Evolutionary conservation across 1,140 invertebrate species (phyloP).

Genomic region (Agraylea sexmaculata): DNA sequence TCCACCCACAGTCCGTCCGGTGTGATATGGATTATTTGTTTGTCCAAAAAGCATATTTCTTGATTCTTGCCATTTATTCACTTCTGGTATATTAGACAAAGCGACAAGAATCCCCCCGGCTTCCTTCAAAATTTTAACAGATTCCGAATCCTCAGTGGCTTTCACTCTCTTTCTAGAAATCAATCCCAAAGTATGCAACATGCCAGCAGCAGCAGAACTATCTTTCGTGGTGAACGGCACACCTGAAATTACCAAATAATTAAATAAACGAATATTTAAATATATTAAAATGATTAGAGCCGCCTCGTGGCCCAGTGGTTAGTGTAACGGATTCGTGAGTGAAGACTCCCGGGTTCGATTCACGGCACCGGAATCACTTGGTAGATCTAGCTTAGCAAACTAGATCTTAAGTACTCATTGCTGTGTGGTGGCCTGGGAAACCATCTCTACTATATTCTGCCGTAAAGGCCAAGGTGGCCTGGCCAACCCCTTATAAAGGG

Average conservation of each 20-base stretch:
- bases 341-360: too few species aligned
- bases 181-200: slow-evolving; percentile 57
- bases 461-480: too few species aligned
- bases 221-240: slow-evolving; percentile 71
- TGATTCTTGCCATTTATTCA: slow-evolving; percentile 67
- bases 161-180: slow-evolving; percentile 39
- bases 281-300: too few species aligned
- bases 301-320: too few species aligned
- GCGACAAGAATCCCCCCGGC: slow-evolving; percentile 81
- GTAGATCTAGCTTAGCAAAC: too few species aligned
- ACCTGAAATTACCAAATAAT: too few species aligned
- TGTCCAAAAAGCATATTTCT: slow-evolving; percentile 85
- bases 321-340: too few species aligned
- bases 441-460: too few species aligned
- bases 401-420: too few species aligned
- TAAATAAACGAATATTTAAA: not conserved
- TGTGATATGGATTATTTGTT: slow-evolving; percentile 87
- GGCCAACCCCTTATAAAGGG: too few species aligned
- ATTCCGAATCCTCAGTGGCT: slow-evolving; percentile 62
- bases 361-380: too few species aligned
- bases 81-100: slow-evolving; percentile 89
- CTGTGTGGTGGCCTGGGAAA: too few species aligned
- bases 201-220: slow-evolving; percentile 43
- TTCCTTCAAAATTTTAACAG: slow-evolving; percentile 56
- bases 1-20: slow-evolving; percentile 68